These are phyloP conservation scores for Cantharis flavilabris DNA, from an alignment of 2,888 invertebrate species.

Conservation along the genomic window DNA sequence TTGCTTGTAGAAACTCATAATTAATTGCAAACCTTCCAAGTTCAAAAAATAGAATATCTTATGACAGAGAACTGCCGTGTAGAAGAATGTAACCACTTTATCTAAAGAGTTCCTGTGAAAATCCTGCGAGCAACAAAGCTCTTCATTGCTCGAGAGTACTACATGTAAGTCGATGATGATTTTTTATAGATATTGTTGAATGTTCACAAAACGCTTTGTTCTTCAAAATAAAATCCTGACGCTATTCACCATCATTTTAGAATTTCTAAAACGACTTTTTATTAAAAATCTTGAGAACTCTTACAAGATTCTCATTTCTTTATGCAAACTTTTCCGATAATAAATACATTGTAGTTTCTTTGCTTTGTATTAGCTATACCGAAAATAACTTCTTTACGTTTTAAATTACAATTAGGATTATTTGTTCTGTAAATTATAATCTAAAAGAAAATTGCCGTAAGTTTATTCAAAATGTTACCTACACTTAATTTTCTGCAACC, in stretches of 20 bases:
- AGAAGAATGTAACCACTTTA: constrained; percentile 24
- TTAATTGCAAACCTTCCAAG: neutral
- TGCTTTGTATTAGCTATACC: neutral
- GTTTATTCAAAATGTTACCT: neutral
- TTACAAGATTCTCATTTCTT: neutral
- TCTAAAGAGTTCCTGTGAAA: constrained; percentile 14
- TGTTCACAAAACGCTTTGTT: constrained; percentile 11
- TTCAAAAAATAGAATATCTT: neutral
- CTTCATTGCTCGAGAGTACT: constrained; percentile 13
- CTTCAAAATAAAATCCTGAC: neutral
- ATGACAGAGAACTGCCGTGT: neutral
- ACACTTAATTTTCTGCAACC: neutral
- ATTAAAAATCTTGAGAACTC: neutral
- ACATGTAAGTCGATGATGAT: constrained; percentile 10
- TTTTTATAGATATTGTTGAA: constrained; percentile 23
- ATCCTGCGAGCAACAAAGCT: constrained; percentile 20
- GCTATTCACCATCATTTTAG: neutral
- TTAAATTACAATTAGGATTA: neutral
- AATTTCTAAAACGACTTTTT: neutral
- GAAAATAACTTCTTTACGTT: neutral
- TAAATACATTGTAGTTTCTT: neutral
- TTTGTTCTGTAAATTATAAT: neutral
- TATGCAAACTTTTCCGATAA: neutral
- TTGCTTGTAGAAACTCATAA: neutral
- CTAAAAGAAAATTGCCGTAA: neutral